phyloP scores from a whole-genome alignment of 2,888 invertebrate species.

The Scrobipalpa atriplicella region DNA sequence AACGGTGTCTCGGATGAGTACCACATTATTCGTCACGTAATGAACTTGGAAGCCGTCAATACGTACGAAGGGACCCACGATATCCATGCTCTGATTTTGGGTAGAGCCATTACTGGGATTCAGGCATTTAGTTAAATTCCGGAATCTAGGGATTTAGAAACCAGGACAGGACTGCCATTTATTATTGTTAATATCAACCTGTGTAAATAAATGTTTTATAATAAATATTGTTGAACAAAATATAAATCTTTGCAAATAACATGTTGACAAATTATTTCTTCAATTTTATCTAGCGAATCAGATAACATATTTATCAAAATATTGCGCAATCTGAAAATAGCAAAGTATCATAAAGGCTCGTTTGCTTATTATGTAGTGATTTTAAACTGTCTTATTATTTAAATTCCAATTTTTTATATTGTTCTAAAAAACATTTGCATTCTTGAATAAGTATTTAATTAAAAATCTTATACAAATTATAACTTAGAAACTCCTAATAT shows the following conservation, averaged over 20 bases:
- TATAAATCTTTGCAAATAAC: background rate
- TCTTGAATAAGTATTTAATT: too few relatives aligned
- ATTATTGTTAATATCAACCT: background rate
- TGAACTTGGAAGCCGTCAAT: slow-evolving; percentile 98
- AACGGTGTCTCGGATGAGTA: slow-evolving; percentile 99
- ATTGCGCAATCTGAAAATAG: too few relatives aligned
- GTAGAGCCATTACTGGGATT: slow-evolving; percentile 97
- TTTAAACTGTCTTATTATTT: too few relatives aligned
- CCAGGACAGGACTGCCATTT: background rate
- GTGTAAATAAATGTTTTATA: background rate
- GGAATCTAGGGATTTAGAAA: background rate
- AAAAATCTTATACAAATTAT: too few relatives aligned
- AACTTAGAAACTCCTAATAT: too few relatives aligned
- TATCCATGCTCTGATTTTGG: slow-evolving; percentile 97
- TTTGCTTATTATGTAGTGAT: background rate
- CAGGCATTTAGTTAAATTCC: slow-evolving; percentile 87
- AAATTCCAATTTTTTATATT: too few relatives aligned
- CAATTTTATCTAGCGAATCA: background rate
- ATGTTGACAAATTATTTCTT: background rate
- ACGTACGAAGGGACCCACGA: slow-evolving; percentile 99
- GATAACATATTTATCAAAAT: too few relatives aligned
- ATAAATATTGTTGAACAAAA: background rate
- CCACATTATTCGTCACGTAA: slow-evolving; percentile 97
- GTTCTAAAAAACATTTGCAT: too few relatives aligned
- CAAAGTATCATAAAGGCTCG: background rate